Conservation (phyloP, 2,888 invertebrate species). For the Eupithecia dodoneata region DNA sequence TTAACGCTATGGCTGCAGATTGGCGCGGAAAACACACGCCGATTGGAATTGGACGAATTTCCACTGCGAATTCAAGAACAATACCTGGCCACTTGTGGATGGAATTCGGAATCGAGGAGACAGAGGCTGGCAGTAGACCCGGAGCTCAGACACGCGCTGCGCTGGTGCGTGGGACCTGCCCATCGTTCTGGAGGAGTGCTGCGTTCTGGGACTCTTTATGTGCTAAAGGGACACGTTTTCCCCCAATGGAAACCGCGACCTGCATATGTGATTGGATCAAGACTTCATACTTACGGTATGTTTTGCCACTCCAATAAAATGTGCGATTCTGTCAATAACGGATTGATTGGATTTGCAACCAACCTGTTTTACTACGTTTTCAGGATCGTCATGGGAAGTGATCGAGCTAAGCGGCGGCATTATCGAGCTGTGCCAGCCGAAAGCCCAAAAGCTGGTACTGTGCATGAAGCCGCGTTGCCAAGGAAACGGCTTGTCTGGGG, state of each 20-base stretch:
- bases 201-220: constrained; percentile 80
- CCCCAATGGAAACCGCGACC: constrained; percentile 87
- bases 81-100: constrained; percentile 84
- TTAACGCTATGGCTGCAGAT: constrained; percentile 82
- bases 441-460: constrained; percentile 74
- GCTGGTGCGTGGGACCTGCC: constrained; percentile 86
- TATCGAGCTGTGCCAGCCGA: constrained; percentile 75
- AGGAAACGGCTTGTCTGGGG: constrained; percentile 63
- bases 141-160: constrained; percentile 84
- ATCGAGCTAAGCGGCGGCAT: constrained; percentile 75
- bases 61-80: constrained; percentile 86
- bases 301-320: constrained; percentile 11
- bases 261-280: constrained; percentile 85
- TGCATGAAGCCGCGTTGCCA: constrained; percentile 76
- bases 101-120: constrained; percentile 84
- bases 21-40: constrained; percentile 82
- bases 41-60: constrained; percentile 81
- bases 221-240: constrained; percentile 87
- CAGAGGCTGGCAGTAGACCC: constrained; percentile 87
- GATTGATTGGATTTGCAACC: background rate
- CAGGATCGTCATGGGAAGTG: constrained; percentile 73
- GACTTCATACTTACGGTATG: constrained; percentile 83
- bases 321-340: background rate
- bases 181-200: constrained; percentile 73
- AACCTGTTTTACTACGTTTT: constrained; percentile 39